Base-by-base conservation (phyloP, 2,888 invertebrate genomes). In the Ophioninae sp. region DNA sequence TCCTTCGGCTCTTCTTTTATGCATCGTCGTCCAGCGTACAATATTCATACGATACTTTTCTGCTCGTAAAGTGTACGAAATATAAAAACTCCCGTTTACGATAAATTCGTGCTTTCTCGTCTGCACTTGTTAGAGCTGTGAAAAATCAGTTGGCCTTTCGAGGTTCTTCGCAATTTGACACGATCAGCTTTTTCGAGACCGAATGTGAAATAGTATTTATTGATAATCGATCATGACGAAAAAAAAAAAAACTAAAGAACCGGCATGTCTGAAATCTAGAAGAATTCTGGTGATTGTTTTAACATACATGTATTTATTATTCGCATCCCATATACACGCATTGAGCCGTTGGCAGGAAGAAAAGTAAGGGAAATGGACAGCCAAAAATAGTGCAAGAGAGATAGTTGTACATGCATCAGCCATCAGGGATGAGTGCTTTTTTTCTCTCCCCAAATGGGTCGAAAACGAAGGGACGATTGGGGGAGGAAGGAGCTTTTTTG, bases 321-420 rank as follows among this genome's bases (percentile, higher is more conserved):
- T n/a, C n/a, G 23, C 57, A 37, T 62, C 17, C 8, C 20, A 30
- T 62, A n/a, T 64, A 39, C n/a, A n/a, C n/a, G 20, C 7, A n/a
- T 0, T 44, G 8, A 7, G 8, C 7, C 44, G 44, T 10, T 8
- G 0, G 41, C 7, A 10, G 39, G 17, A 8, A 20, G 20, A 41
- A 21, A 20, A 10, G 10, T 13, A 2, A 10, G 0, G 1, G 44
- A 44, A 13, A 44, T 10, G 13, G 13, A 44, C 2, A 44, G 44
- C 10, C 13, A 2, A 13, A 10, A 8, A 44, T 10, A 44, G 44
- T 2, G 10, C 1, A 5, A 44, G 44, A 44, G 44, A 10, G 13
- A 10, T 0, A 44, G 76, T 79, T 79, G 75, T 59, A 62, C 76
- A 64, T 56, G 59, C 76, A 72, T 83, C 83, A 83, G 68, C 76